Evolutionary conservation across 2,113 vertebrate species (phyloP), one percentile per base, ranked within the genome.

Genomic region (Cephalopterus ornatus): DNA sequence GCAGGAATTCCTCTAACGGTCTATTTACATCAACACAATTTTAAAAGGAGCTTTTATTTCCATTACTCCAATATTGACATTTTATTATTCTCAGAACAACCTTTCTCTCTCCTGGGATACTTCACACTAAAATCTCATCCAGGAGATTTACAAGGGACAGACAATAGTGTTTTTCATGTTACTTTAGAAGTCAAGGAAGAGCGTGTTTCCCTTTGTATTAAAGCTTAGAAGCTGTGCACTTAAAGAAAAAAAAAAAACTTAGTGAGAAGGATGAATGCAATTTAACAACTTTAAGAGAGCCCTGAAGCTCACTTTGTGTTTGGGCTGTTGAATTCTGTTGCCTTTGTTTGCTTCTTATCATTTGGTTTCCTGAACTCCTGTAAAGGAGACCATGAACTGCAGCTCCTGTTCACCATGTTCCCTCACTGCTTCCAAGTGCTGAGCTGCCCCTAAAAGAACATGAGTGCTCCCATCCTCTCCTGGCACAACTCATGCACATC

Each of bases 61-160:
- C 41, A 23, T 93, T 92, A 49, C 44, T 94, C 49, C 65, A 73
- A 21, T 53, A 78, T 26, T 37, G 85, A 93, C 56, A 26, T 44
- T 93, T 96, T 86, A 78, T 49, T 95, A 92, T 94, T 84, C 90
- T 78, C 61, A 85, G 85, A 93, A 87, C 83, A 93, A 73, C 61
- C 75, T 63, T 52, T 32, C 55, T 88, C 70, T 89, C 93, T 86
- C 90, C 85, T 89, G 88, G 92, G 92, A 94, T 82, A 75, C 49
- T 95, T 94, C 92, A 96, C 91, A 81, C 82, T 95, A 81, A 96
- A 96, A 95, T 93, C 83, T 88, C 61, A 96, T 91, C 76, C 91
- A 95, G 66, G 66, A 96, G 92, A 94, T 94, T 91, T 97, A 94
- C 83, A 89, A 74, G 88, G 85, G 49, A 92, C 92, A 94, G 83